Conservation (phyloP, 2,888 invertebrate genomes). For the Patella depressa region DNA sequence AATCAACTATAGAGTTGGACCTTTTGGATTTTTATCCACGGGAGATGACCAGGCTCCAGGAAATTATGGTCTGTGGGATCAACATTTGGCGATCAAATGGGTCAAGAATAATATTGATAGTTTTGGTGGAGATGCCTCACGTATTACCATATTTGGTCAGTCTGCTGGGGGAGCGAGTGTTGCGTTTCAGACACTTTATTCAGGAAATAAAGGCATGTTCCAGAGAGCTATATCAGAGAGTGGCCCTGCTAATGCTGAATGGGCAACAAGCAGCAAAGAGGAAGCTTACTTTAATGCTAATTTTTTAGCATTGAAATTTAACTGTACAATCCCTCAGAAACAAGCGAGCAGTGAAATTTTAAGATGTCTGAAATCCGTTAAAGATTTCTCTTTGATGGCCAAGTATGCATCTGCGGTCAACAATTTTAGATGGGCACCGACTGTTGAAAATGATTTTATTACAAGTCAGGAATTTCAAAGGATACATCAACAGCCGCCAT, state of each 20-base stretch:
- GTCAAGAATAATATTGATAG: slow-evolving; percentile 43
- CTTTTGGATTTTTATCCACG: slow-evolving; percentile 50
- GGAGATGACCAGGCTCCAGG: slow-evolving; percentile 36
- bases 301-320: neutral
- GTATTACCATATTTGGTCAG: slow-evolving; percentile 48
- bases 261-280: slow-evolving; percentile 77
- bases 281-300: neutral
- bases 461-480: too few species aligned
- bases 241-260: slow-evolving; percentile 83
- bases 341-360: too few species aligned
- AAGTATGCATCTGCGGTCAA: too few species aligned
- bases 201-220: slow-evolving; percentile 40
- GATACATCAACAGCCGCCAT: too few species aligned
- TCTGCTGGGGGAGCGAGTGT: slow-evolving; percentile 51
- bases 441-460: too few species aligned
- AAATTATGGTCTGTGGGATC: slow-evolving; percentile 52
- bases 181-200: slow-evolving; percentile 40
- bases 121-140: slow-evolving; percentile 49
- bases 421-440: too few species aligned
- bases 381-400: too few species aligned
- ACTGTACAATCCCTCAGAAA: neutral
- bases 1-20: slow-evolving; percentile 49
- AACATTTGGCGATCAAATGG: slow-evolving; percentile 49
- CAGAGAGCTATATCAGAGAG: slow-evolving; percentile 49
- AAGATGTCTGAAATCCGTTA: too few species aligned